Conservation (phyloP, 2,113 vertebrate genomes). For the Salminus brasiliensis region DNA sequence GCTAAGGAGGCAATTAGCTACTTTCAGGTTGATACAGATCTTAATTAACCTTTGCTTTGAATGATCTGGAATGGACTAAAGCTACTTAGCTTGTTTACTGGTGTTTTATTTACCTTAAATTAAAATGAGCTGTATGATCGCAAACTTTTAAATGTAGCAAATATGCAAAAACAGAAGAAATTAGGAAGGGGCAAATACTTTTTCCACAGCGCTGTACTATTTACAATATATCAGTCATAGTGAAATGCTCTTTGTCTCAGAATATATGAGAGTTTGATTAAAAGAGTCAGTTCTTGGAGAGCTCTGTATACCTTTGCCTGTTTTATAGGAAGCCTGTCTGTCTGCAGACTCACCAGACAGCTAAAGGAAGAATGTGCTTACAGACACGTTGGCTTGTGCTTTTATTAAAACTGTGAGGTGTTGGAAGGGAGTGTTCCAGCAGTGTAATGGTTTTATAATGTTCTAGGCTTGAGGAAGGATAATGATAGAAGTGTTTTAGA, state of each 20-base stretch:
- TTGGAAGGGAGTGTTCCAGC: background rate
- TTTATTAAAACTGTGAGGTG: slow-evolving; percentile 29
- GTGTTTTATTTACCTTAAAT: too few species aligned
- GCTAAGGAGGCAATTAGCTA: too few species aligned
- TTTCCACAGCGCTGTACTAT: too few species aligned
- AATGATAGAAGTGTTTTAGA: background rate
- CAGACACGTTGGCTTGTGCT: background rate
- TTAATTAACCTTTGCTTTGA: too few species aligned
- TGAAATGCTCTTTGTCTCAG: background rate
- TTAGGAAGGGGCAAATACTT: too few species aligned
- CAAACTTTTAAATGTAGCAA: too few species aligned
- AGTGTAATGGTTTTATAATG: slow-evolving; percentile 5
- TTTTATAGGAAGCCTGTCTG: background rate
- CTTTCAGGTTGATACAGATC: too few species aligned
- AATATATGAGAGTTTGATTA: background rate
- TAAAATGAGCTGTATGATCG: too few species aligned
- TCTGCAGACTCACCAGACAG: background rate
- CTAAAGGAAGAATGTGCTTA: slow-evolving; percentile 5
- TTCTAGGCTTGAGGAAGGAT: background rate
- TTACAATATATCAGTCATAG: background rate
- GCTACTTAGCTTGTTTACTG: too few species aligned
- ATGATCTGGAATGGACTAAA: too few species aligned
- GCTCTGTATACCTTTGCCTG: background rate
- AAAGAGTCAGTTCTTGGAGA: background rate
- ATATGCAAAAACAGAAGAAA: too few species aligned